Evolutionary conservation across 2,797 vertebrate species (phyloP), one percentile per base, ranked within the genome.

Genomic region (Scolopax rusticola): DNA sequence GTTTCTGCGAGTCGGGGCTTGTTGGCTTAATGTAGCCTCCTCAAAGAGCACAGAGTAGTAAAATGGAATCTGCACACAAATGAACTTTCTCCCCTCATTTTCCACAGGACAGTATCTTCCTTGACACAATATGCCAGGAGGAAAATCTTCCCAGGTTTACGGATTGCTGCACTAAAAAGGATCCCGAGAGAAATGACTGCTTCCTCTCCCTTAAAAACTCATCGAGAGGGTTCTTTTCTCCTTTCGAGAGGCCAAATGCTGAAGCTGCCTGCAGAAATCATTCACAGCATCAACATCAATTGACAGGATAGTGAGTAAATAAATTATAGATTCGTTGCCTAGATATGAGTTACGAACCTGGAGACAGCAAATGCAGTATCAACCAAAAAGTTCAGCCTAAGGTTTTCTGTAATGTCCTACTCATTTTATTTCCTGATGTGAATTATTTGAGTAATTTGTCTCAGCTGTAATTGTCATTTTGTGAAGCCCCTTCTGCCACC

Each of bases 121-220:
- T 98, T 1, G 92, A 97, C 15, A 96, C 91, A 30, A 67, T 98
- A 33, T 98, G 98, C 71, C 96, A 91, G 6, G 94, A 97, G 28
- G 70, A 93, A 48, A 93, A 91, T 8, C 81, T 97, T 36, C 68
- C 85, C 9, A 15, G 33, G 6, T 40, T 95, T 56, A 41, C 93
- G 9, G 77, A 87, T 7, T 98, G 97, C 85, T 98, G 97, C 50
- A 64, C 81, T 82, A 87, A 84, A 77, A 67, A 51, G 6, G 97
- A 83, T 30, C 87, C 90, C 8, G 90, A 96, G 50, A 95, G 97
- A 69, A 94, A 94, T 0, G 56, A 60, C 43, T 98, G 98, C 51
- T 92, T 98, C 9, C 89, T 98, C 5, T 57, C 95, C 4, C 97
- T 80, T 23, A 98, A 96, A 60, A 96, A 93, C 33, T 56, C 78